Evolutionary conservation across 2,888 invertebrate genomes (phyloP).

Genomic region (Leucania comma): DNA sequence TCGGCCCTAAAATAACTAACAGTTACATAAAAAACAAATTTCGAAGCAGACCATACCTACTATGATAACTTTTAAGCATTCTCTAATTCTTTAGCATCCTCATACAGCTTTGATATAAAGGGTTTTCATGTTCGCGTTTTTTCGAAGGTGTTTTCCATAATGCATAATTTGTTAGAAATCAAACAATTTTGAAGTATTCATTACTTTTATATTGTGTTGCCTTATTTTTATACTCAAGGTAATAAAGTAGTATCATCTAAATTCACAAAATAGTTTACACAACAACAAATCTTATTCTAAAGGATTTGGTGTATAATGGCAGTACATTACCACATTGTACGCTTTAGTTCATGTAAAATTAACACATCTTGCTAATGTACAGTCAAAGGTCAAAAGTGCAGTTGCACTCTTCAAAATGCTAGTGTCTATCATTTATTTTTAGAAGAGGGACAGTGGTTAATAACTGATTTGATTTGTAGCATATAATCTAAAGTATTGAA

Average conservation of each 20-base stretch:
- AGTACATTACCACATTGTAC: slow-evolving; percentile 60
- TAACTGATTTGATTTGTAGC: too few species aligned
- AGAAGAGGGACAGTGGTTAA: too few species aligned
- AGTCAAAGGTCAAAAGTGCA: too few species aligned
- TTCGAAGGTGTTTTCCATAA: too few species aligned
- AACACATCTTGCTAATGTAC: slow-evolving; percentile 1
- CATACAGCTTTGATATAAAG: background rate
- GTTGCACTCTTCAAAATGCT: too few species aligned
- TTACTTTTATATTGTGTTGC: slow-evolving; percentile 35
- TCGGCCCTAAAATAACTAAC: too few species aligned
- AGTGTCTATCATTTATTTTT: too few species aligned
- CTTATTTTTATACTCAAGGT: slow-evolving; percentile 37
- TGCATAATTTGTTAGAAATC: slow-evolving; percentile 2
- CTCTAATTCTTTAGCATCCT: background rate
- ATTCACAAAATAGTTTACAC: slow-evolving; percentile 31
- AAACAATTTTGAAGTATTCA: slow-evolving; percentile 32
- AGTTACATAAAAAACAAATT: too few species aligned
- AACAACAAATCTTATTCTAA: slow-evolving; percentile 53
- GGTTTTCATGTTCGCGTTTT: too few species aligned
- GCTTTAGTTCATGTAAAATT: slow-evolving; percentile 18
- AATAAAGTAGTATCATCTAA: slow-evolving; percentile 23
- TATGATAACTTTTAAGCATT: background rate
- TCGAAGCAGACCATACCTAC: background rate
- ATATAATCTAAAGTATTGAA: too few species aligned
- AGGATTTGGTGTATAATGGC: slow-evolving; percentile 73